These are phyloP conservation scores for Saccostrea glomerata DNA, from an alignment of 1,140 invertebrate species.

Conservation along the genomic window DNA sequence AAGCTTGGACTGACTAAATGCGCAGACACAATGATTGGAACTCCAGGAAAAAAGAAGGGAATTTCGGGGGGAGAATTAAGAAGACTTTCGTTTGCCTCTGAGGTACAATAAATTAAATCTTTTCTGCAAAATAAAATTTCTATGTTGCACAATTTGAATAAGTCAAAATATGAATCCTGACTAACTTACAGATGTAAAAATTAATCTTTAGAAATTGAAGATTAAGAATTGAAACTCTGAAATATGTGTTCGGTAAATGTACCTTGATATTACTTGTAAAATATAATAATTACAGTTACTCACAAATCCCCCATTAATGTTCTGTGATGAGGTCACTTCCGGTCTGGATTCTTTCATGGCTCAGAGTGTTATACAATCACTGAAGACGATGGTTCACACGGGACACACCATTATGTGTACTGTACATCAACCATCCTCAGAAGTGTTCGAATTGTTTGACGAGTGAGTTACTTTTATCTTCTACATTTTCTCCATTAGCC, in stretches of 20 bases:
- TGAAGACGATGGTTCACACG: constrained; percentile 84
- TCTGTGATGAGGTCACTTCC: constrained; percentile 98
- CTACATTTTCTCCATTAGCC: neutral
- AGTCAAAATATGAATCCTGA: too few relatives aligned
- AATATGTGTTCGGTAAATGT: too few relatives aligned
- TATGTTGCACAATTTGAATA: too few relatives aligned
- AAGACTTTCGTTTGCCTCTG: constrained; percentile 94
- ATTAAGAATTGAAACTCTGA: too few relatives aligned
- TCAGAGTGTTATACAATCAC: constrained; percentile 91
- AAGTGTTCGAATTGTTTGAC: constrained; percentile 93
- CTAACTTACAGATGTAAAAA: too few relatives aligned
- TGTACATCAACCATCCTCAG: constrained; percentile 97
- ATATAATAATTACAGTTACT: constrained; percentile 76
- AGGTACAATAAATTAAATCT: constrained; percentile 82
- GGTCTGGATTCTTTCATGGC: constrained; percentile 96
- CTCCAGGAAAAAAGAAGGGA: constrained; percentile 89
- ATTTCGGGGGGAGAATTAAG: constrained; percentile 98
- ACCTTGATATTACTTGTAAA: too few relatives aligned
- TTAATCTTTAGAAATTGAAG: too few relatives aligned
- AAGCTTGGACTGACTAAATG: constrained; percentile 92
- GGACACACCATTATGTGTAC: constrained; percentile 96
- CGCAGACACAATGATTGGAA: constrained; percentile 84
- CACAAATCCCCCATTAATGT: constrained; percentile 95
- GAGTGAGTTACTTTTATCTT: constrained; percentile 55
- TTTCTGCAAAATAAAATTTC: neutral